A percentile compares a stretch with the other conserved stretches of the same genome.
Conservation (phyloP, 2,113 vertebrate species). For the Eleginops maclovinus region DNA sequence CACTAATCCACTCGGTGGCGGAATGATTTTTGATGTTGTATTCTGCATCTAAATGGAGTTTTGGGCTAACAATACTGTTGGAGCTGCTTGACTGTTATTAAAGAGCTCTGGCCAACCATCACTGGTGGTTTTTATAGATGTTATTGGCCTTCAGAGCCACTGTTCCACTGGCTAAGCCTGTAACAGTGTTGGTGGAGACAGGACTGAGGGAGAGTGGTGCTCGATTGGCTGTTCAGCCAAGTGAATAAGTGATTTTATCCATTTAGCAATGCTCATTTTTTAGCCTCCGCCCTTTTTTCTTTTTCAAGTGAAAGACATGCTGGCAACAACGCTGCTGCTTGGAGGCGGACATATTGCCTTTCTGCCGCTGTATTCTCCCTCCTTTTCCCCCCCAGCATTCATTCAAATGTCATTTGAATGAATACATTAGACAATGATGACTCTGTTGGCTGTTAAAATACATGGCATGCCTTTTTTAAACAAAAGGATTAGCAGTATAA, state of each 20-base stretch:
- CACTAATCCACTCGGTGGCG: constrained; percentile 39
- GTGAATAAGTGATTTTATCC: not conserved
- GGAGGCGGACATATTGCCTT: not conserved
- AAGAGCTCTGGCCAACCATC: not conserved
- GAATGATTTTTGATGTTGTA: constrained; percentile 31
- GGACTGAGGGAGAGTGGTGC: not conserved
- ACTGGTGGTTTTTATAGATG: not conserved
- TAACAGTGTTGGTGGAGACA: not conserved
- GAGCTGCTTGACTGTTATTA: not conserved
- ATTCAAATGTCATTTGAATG: not conserved
- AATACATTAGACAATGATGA: not conserved
- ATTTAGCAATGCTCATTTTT: not conserved
- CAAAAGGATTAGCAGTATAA: not conserved
- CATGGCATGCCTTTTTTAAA: not conserved
- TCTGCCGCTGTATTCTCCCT: not conserved
- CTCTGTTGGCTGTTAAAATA: constrained; percentile 2
- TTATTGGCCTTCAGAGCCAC: not conserved
- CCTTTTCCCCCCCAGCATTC: not conserved
- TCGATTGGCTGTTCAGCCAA: not conserved
- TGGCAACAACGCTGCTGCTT: not conserved
- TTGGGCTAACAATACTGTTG: not conserved
- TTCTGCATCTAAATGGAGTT: constrained; percentile 17
- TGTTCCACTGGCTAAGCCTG: not conserved
- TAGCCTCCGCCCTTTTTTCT: not conserved
- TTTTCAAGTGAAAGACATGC: constrained; percentile 2